Evolutionary conservation across 2,888 invertebrate species (phyloP), one percentile per base, ranked within the genome.

Genomic region (Hoplodrina ambigua): DNA sequence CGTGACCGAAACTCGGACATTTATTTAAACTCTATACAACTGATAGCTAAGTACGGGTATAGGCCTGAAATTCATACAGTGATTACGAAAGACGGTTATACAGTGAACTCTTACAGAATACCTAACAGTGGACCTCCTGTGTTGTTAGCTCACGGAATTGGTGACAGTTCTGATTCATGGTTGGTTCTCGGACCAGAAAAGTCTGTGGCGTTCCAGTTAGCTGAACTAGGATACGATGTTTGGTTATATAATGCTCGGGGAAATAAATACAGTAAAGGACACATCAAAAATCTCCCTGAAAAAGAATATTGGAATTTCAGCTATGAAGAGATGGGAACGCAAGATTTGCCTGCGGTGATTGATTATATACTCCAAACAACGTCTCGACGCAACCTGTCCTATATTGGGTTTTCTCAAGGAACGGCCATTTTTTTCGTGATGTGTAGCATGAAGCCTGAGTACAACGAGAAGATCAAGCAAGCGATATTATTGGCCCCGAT

Each of bases 121-220:
- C 91, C 88, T 1, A 87, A 83, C 3, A 87, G 85, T 59, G 95
- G 94, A 65, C 92, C 93, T 17, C 92, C 94, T 52, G 90, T 94
- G 66, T 76, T 95, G 46, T 82, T 95, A 68, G 92, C 88, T 60
- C 95, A 95, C 64, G 95, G 95, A 10, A 90, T 95, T 57, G 91
- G 90, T 50, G 95, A 95, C 61, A 94, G 94, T 78, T 94, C 95
- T 0, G 95, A 95, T 78, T 91, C 90, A 4, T 95, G 95, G 94
- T 61, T 95, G 68, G 90, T 94, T 25, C 81, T 94, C 10, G 94
- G 94, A 37, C 94, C 93, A 15, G 76, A 82, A 17, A 85, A 88
- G 33, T 94, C 94, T 0, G 63, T 94, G 60, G 93, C 93, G 2
- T 94, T 88, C 77, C 89, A 89, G 68, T 80, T 95, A 66, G 87